Percentiles rank a stretch among this genome's conserved stretches.
Conservation (phyloP, 2,797 vertebrate genomes). For the Silurus aristotelis region DNA sequence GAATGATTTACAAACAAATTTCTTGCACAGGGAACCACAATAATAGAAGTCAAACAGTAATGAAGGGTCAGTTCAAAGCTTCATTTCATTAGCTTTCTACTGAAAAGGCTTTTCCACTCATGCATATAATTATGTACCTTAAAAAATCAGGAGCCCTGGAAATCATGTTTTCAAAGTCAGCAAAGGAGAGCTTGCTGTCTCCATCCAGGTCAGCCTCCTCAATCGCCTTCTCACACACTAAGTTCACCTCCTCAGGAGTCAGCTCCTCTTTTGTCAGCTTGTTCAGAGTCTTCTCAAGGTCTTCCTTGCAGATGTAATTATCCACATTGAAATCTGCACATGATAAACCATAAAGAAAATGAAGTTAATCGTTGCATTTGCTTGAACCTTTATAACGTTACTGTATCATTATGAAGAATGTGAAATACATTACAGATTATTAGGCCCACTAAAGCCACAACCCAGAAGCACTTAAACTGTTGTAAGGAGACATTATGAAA, state of each 20-base stretch:
- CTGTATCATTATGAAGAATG: constrained; percentile 21
- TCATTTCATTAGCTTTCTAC: not conserved
- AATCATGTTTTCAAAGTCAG: constrained; percentile 99
- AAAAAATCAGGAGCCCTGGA: constrained; percentile 96
- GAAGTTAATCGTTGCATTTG: not conserved
- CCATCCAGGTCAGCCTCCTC: constrained; percentile 96
- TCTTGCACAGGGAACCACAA: not conserved
- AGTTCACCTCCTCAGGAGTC: constrained; percentile 88
- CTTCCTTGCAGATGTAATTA: constrained; percentile 96
- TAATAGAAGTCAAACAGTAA: constrained; percentile 10
- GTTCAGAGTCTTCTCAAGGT: constrained; percentile 91
- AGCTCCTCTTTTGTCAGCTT: constrained; percentile 92
- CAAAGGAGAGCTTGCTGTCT: constrained; percentile 89
- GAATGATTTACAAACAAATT: not conserved
- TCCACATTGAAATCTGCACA: constrained; percentile 94
- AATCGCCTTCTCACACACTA: constrained; percentile 95
- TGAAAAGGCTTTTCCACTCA: not conserved
- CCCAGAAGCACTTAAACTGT: constrained; percentile 18
- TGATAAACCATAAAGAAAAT: constrained; percentile 17
- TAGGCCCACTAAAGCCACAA: constrained; percentile 33
- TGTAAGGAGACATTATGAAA: constrained; percentile 21
- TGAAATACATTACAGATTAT: constrained; percentile 37
- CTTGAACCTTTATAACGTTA: not conserved
- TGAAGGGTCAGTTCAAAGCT: not conserved
- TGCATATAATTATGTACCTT: constrained; percentile 76